A percentile compares a stretch with the other conserved stretches of the same genome.
phyloP scores from a whole-genome alignment of 2,113 vertebrate species.

The Danio rerio region DNA sequence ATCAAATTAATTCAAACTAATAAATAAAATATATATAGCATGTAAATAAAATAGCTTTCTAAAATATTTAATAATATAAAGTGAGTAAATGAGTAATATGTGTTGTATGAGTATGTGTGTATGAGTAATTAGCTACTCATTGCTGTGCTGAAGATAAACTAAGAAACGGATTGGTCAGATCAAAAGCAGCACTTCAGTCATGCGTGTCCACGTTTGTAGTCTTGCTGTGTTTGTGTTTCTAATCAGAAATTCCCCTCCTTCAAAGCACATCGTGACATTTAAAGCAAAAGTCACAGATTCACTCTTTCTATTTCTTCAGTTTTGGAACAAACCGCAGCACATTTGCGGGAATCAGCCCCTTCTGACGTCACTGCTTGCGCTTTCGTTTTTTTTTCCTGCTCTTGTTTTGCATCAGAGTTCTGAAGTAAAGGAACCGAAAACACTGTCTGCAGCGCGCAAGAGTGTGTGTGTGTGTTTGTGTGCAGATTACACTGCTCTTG shows the following conservation, averaged over 20 bases:
- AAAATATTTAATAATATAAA: too few species aligned
- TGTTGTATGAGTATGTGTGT: too few species aligned
- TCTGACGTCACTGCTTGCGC: not conserved
- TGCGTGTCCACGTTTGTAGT: not conserved
- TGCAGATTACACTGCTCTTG: not conserved
- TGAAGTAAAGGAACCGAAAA: constrained; percentile 57
- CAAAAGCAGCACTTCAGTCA: not conserved
- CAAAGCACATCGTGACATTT: too few species aligned
- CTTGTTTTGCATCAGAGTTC: constrained; percentile 31
- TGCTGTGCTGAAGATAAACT: too few species aligned
- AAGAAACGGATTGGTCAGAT: not conserved
- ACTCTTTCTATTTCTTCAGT: not conserved
- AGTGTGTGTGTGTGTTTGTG: too few species aligned
- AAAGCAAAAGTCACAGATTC: not conserved
- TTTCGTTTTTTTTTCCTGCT: not conserved
- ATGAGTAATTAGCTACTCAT: too few species aligned
- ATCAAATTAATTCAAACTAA: too few species aligned
- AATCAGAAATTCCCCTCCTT: too few species aligned
- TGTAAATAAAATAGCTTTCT: too few species aligned
- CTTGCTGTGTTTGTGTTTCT: too few species aligned
- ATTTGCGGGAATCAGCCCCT: not conserved
- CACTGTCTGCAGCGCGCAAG: not conserved
- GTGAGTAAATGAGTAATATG: too few species aligned
- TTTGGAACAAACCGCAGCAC: not conserved
- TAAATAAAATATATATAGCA: too few species aligned